phyloP scores from a whole-genome alignment of 1,140 invertebrate genomes.

The Drosophila melanica region DNA sequence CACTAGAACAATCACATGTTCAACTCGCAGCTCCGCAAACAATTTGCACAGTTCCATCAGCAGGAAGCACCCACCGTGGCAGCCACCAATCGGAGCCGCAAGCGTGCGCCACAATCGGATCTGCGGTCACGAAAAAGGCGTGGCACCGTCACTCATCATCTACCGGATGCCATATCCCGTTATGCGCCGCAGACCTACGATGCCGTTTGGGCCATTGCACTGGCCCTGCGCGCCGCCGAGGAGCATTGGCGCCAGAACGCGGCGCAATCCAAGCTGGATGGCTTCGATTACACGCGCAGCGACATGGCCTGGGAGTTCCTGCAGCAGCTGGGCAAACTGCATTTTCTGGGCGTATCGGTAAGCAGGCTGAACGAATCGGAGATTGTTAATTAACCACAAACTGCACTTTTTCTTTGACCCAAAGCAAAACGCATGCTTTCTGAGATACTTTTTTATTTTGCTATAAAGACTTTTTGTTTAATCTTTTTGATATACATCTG shows the following conservation, averaged over 20 bases:
- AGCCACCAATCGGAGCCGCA: slow-evolving; percentile 23
- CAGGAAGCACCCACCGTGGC: slow-evolving; percentile 34
- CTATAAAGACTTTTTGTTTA: too few relatives aligned
- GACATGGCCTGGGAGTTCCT: slow-evolving; percentile 89
- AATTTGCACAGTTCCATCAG: slow-evolving; percentile 64
- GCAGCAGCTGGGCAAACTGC: slow-evolving; percentile 88
- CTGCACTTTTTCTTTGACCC: too few relatives aligned
- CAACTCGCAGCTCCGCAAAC: slow-evolving; percentile 79
- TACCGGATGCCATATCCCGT: slow-evolving; percentile 85
- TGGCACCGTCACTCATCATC: slow-evolving; percentile 45
- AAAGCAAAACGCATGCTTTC: too few relatives aligned
- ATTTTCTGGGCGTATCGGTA: slow-evolving; percentile 93
- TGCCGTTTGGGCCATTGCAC: slow-evolving; percentile 93
- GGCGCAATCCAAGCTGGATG: slow-evolving; percentile 84
- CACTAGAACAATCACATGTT: slow-evolving; percentile 89
- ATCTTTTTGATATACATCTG: too few relatives aligned
- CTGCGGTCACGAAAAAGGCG: slow-evolving; percentile 31
- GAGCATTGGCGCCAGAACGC: slow-evolving; percentile 73
- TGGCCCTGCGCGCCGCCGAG: slow-evolving; percentile 85
- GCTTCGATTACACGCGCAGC: slow-evolving; percentile 89
- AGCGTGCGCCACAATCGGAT: slow-evolving; percentile 53
- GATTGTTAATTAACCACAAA: neutral
- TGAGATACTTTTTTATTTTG: too few relatives aligned
- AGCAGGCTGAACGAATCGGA: slow-evolving; percentile 73
- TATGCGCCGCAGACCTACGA: slow-evolving; percentile 93